phyloP scores from a whole-genome alignment of 2,113 vertebrate genomes.

The Anser cygnoides region DNA sequence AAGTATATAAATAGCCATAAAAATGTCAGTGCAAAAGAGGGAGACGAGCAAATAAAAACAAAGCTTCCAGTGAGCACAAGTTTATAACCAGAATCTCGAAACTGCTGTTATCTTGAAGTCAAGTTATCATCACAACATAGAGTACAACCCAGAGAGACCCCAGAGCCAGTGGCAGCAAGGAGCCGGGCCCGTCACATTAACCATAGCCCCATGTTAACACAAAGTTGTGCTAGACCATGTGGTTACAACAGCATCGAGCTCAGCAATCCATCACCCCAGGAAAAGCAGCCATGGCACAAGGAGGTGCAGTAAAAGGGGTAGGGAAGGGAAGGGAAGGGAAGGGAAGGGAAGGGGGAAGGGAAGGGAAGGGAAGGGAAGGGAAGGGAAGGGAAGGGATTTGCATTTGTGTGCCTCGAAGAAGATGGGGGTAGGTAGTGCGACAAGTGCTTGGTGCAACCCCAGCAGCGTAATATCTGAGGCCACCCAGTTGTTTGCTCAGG shows the following conservation, averaged over 20 bases:
- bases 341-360: too few species aligned
- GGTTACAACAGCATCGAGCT: not conserved
- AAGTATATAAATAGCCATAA: constrained; percentile 16
- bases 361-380: not conserved
- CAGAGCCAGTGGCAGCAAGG: not conserved
- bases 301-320: not conserved
- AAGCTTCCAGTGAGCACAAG: not conserved
- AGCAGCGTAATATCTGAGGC: not conserved
- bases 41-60: constrained; percentile 12
- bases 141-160: not conserved
- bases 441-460: not conserved
- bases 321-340: not conserved
- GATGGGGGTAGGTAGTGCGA: not conserved
- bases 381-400: too few species aligned
- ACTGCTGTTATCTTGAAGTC: not conserved
- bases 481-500: not conserved
- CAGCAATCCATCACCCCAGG: not conserved
- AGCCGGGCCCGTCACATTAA: not conserved
- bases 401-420: not conserved
- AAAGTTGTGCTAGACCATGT: not conserved
- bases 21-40: constrained; percentile 9
- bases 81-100: not conserved
- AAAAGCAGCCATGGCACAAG: not conserved
- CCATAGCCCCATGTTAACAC: not conserved
- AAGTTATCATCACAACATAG: not conserved